A percentile compares a stretch with the other conserved stretches of the same genome.
These are phyloP conservation scores for Pseudorectes ferrugineus DNA, from an alignment of 2,113 vertebrate genomes.

Conservation along the genomic window DNA sequence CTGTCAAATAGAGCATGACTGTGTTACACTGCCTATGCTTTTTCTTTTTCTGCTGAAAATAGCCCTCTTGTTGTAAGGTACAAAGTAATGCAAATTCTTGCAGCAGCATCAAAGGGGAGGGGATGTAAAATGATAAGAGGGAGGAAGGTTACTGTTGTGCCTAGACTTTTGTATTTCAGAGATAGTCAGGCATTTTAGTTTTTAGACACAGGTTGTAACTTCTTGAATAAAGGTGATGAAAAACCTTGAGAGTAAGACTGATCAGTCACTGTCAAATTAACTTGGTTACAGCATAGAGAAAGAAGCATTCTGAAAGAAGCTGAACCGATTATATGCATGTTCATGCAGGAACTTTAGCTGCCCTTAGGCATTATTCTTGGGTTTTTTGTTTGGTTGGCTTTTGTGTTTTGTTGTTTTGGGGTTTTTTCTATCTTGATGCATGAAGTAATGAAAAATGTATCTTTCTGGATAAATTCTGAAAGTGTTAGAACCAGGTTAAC, in stretches of 20 bases:
- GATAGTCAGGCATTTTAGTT: neutral
- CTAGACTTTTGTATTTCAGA: neutral
- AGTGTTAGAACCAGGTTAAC: neutral
- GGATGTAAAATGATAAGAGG: neutral
- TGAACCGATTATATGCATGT: neutral
- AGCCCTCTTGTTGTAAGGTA: neutral
- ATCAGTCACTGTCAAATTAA: neutral
- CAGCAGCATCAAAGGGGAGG: neutral
- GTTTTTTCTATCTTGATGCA: neutral
- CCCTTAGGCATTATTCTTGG: neutral
- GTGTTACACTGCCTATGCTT: neutral
- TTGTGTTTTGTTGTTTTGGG: neutral
- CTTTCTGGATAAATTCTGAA: neutral
- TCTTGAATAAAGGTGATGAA: neutral
- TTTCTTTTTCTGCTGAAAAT: neutral
- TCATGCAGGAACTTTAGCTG: neutral
- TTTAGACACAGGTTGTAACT: neutral
- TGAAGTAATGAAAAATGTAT: neutral
- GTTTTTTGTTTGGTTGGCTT: neutral
- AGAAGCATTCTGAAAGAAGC: neutral
- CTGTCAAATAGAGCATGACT: neutral
- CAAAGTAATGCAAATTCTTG: neutral
- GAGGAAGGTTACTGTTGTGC: neutral
- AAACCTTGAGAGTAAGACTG: neutral
- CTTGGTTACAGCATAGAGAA: neutral